These are phyloP conservation scores for Nomada flava DNA, from an alignment of 2,888 invertebrate species.

Conservation along the genomic window DNA sequence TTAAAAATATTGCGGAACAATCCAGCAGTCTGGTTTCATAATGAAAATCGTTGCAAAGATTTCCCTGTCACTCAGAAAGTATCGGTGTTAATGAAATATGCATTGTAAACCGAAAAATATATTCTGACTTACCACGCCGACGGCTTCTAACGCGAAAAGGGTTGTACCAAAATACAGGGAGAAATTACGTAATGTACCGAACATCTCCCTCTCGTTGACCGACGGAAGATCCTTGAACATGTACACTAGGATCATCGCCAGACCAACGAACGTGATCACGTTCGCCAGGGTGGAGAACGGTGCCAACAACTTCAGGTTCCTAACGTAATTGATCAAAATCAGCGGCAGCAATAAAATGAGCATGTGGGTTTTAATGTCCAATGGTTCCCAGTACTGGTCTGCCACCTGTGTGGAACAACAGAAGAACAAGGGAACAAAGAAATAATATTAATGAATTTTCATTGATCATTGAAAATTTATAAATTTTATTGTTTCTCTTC, in stretches of 20 bases:
- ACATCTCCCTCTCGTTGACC: conserved; percentile 84
- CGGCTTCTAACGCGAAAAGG: conserved; percentile 94
- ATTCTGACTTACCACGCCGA: conserved; percentile 88
- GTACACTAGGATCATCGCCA: conserved; percentile 91
- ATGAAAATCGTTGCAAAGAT: too few relatives aligned
- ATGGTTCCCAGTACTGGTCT: conserved; percentile 82
- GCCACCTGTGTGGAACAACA: conserved; percentile 83
- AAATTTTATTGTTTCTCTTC: not conserved
- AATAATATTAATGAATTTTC: conserved; percentile 5
- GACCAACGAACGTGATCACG: conserved; percentile 90
- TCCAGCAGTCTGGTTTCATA: too few relatives aligned
- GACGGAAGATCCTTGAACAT: conserved; percentile 88
- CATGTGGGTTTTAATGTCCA: conserved; percentile 89
- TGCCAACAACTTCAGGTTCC: conserved; percentile 91
- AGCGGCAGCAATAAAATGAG: conserved; percentile 89
- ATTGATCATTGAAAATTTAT: not conserved
- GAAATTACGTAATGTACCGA: conserved; percentile 86
- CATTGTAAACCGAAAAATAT: not conserved
- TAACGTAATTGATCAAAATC: conserved; percentile 89
- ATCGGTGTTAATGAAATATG: not conserved
- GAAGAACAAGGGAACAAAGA: conserved; percentile 11
- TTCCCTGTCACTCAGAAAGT: not conserved
- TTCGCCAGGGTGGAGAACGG: conserved; percentile 95
- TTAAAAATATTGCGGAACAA: too few relatives aligned
- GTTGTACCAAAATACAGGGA: conserved; percentile 96